Evolutionary conservation across 2,888 invertebrate species (phyloP).

Genomic region (Anaspis maculata): DNA sequence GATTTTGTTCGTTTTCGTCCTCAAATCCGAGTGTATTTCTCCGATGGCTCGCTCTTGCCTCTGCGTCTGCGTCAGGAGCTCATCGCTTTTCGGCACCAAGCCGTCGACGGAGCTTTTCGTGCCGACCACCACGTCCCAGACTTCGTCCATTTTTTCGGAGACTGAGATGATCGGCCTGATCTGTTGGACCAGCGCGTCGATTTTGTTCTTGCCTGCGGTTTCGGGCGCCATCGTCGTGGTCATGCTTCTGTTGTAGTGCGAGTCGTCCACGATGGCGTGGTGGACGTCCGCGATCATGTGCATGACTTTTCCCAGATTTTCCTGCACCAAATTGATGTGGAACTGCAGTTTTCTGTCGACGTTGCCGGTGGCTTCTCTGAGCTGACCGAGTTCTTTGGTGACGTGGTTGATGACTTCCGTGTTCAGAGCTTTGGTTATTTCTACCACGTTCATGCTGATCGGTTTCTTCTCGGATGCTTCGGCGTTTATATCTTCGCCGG

Average conservation of each 20-base stretch:
- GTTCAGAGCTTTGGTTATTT: constrained; percentile 77
- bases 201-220: constrained; percentile 55
- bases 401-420: constrained; percentile 73
- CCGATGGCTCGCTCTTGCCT: constrained; percentile 80
- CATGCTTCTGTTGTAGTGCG: constrained; percentile 32
- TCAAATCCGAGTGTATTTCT: constrained; percentile 74
- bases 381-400: constrained; percentile 69
- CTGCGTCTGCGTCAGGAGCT: constrained; percentile 75
- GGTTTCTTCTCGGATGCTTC: constrained; percentile 84
- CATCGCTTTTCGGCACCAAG: constrained; percentile 78
- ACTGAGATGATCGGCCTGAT: constrained; percentile 79
- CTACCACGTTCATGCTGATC: constrained; percentile 72
- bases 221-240: constrained; percentile 50
- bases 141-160: constrained; percentile 85
- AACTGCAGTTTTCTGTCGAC: constrained; percentile 78
- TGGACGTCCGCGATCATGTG: constrained; percentile 75
- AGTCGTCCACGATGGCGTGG: constrained; percentile 72
- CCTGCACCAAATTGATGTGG: constrained; percentile 75
- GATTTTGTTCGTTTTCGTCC: constrained; percentile 75
- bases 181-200: constrained; percentile 72
- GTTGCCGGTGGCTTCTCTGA: constrained; percentile 67
- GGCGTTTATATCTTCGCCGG: constrained; percentile 72
- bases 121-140: constrained; percentile 84
- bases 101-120: constrained; percentile 83
- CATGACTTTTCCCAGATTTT: constrained; percentile 70